Evolutionary conservation across 64 coral and sea anemone species (phyloP).

Genomic region (Montipora cactus): DNA sequence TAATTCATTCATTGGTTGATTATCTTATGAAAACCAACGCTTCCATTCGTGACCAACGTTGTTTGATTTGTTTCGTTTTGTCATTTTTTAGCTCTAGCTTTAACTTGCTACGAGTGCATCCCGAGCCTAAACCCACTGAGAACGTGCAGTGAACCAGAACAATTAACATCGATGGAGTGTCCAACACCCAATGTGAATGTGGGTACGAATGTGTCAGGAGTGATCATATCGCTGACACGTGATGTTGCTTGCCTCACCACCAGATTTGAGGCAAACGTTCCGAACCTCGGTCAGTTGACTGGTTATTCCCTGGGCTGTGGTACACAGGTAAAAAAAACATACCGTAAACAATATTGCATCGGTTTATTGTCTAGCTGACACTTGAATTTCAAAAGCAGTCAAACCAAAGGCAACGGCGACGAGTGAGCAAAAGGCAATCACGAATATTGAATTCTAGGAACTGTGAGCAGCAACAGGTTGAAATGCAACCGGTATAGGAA

Average conservation of each 20-base stretch:
- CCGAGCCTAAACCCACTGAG: background rate
- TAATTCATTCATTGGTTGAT: no score
- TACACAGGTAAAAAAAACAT: background rate
- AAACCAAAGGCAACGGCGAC: no score
- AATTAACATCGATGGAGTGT: background rate
- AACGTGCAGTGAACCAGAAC: background rate
- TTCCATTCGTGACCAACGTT: background rate
- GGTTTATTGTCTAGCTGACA: no score
- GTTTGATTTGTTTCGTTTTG: no score
- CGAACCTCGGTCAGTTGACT: background rate
- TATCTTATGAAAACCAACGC: no score
- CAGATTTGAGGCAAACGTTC: background rate
- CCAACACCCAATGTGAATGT: background rate
- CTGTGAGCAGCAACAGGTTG: no score
- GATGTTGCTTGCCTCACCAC: background rate
- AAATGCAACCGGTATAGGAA: no score
- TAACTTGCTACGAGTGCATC: conserved; percentile 3
- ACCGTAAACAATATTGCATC: background rate
- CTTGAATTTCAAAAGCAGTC: no score
- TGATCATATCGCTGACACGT: background rate
- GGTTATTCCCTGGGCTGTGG: background rate
- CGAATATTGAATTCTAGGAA: no score
- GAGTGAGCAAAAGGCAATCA: no score
- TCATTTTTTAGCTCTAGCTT: background rate
- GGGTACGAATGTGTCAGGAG: no score